Evolutionary conservation across 1,140 invertebrate species (phyloP).

Genomic region (Cataglyphis hispanica): DNA sequence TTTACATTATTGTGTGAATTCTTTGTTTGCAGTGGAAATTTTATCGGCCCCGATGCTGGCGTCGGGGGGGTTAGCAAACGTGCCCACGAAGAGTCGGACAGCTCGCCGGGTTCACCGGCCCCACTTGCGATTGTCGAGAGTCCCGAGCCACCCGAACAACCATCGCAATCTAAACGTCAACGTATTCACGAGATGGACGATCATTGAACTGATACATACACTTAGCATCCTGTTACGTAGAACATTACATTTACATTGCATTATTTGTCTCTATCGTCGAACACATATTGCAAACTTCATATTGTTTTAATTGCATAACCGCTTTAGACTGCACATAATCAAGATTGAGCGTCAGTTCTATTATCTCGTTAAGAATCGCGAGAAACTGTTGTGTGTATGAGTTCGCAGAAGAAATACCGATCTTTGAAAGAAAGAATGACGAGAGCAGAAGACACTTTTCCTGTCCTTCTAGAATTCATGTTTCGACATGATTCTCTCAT

Average conservation of each 20-base stretch:
- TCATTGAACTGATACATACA: constrained; percentile 81
- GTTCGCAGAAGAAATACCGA: constrained; percentile 17
- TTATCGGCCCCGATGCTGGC: constrained; percentile 84
- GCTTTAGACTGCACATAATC: constrained; percentile 65
- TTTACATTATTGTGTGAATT: constrained; percentile 4
- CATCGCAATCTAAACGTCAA: constrained; percentile 80
- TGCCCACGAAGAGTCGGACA: constrained; percentile 83
- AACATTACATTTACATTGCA: constrained; percentile 82
- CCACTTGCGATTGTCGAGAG: constrained; percentile 85
- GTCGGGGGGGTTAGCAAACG: constrained; percentile 82
- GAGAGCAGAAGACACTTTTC: constrained; percentile 47
- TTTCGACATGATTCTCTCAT: constrained; percentile 33
- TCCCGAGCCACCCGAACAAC: constrained; percentile 82
- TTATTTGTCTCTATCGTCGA: constrained; percentile 77
- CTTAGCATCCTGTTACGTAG: constrained; percentile 82
- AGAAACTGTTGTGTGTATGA: constrained; percentile 47
- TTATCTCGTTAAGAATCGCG: not conserved
- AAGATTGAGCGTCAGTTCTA: constrained; percentile 51
- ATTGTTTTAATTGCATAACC: constrained; percentile 65
- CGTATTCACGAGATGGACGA: constrained; percentile 84
- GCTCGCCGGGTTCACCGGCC: constrained; percentile 84
- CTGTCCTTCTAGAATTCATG: constrained; percentile 30
- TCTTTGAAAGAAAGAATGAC: constrained; percentile 27
- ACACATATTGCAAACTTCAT: constrained; percentile 57
- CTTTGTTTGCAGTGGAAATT: constrained; percentile 81